A percentile compares a stretch with the other conserved stretches of the same genome.
Evolutionary conservation across 2,888 invertebrate genomes (phyloP).

Genomic region (Ctena decussata): DNA sequence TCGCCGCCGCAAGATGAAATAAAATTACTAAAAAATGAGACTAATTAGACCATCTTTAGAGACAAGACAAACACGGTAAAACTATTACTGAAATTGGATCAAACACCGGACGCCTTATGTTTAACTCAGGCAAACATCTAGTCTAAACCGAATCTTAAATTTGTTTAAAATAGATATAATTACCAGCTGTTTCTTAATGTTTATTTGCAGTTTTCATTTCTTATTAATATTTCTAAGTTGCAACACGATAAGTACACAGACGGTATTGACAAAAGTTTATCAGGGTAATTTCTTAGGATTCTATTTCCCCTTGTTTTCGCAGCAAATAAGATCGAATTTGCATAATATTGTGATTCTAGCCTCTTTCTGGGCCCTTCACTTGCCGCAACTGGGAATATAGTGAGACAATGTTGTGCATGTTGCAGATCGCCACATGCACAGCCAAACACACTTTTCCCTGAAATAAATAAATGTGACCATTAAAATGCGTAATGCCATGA

Average conservation of each 20-base stretch:
- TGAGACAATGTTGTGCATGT: no score
- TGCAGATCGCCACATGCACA: no score
- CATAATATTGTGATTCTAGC: no score
- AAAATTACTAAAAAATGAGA: neutral
- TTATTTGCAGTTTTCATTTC: slow-evolving; percentile 5
- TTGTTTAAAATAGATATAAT: slow-evolving; percentile 10
- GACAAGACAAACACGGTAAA: neutral
- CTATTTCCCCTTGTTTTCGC: no score
- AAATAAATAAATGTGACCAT: no score
- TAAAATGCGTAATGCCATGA: no score
- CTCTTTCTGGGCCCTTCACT: no score
- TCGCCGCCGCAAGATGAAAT: neutral
- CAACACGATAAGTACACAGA: slow-evolving; percentile 41
- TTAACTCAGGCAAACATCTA: neutral
- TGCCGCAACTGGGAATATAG: no score
- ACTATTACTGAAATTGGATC: slow-evolving; percentile 10
- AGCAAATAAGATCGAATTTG: no score
- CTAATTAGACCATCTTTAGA: slow-evolving; percentile 13
- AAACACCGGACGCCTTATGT: neutral
- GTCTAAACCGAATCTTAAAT: neutral
- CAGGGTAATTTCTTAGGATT: slow-evolving; percentile 7
- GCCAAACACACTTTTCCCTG: no score
- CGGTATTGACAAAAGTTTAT: neutral
- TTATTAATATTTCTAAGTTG: slow-evolving; percentile 44
- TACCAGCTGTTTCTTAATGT: slow-evolving; percentile 1